Base-by-base conservation (phyloP, 2,888 invertebrate genomes). In the Ectemnius lituratus region DNA sequence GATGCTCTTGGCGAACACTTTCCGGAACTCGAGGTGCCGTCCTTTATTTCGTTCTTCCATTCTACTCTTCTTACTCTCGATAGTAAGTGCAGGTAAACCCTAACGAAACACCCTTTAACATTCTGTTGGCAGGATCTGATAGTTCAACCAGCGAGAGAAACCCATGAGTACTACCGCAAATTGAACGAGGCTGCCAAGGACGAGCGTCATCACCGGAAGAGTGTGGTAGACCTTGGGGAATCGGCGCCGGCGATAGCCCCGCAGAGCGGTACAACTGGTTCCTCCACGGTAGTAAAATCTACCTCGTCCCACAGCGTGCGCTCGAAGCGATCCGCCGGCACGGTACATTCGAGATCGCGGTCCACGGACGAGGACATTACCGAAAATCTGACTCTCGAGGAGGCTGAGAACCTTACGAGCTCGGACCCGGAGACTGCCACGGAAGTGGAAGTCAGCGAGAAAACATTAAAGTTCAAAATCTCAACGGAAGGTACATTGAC, bases 1-100 rank as follows among this genome's bases (percentile, higher is more conserved):
- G 96, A 96, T 90, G 94, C 95, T 6, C 92, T 96, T 18, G 95
- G 95, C 14, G 94, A 95, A 81, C 92, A 96, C 62, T 93, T 96
- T 77, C 94, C 95, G 1, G 95, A 95, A 88, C 92, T 96, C 73
- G 94, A 95, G 92, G 96, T 95, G 75, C 52, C 45, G 57, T 18
- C 5, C 28, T 13, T 8, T 52, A 13, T 28, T 3, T 8, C 27
- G 2, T 58, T 18, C 14, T n/a, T 13, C 14, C 16, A 28, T 1
- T 37, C 16, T 14, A 52, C 52, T 16, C 5, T 1, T 37, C 4
- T 37, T 52, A n/a, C 52, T 14, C 8, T 37, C 37, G 8, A 37
- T 4, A 6, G 37, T 6, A 37, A 37, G 37, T 6, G 37, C 37
- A 8, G 6, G 37, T 0, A 16, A 52, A 2, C 58, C 58, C 20